Percentiles rank a stretch among this genome's conserved stretches.
phyloP scores from a whole-genome alignment of 2,888 invertebrate species.

The Dermolepida albohirtum region DNA sequence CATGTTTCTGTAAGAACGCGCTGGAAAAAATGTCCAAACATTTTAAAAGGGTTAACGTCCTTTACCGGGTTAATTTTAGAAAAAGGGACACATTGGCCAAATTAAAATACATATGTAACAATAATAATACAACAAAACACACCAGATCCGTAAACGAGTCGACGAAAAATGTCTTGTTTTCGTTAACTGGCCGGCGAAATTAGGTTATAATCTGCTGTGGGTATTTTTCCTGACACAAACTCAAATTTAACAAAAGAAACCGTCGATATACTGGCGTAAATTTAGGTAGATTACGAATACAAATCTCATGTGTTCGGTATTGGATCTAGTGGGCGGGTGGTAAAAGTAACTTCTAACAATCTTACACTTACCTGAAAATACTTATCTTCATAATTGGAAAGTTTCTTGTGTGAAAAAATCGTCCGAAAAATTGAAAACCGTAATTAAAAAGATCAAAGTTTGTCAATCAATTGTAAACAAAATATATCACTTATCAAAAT shows the following conservation, averaged over 20 bases:
- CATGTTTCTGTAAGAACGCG: not conserved
- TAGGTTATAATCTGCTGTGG: no score
- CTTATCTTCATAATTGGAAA: slow-evolving; percentile 5
- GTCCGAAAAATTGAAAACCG: slow-evolving; percentile 15
- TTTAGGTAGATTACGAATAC: slow-evolving; percentile 18
- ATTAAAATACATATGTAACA: slow-evolving; percentile 16
- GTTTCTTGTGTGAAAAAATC: not conserved
- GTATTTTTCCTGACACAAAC: not conserved
- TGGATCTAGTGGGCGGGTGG: slow-evolving; percentile 48
- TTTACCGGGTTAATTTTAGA: slow-evolving; percentile 36
- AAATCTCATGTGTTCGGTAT: slow-evolving; percentile 51
- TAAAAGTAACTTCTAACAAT: slow-evolving; percentile 18
- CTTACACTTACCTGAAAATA: slow-evolving; percentile 19
- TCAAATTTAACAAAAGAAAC: not conserved
- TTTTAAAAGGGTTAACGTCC: slow-evolving; percentile 41
- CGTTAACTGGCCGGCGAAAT: not conserved
- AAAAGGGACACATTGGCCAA: slow-evolving; percentile 21
- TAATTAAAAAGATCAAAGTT: slow-evolving; percentile 3
- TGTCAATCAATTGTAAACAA: slow-evolving; percentile 38
- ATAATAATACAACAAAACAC: slow-evolving; percentile 33
- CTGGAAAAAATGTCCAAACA: slow-evolving; percentile 6
- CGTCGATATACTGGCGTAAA: not conserved
- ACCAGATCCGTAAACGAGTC: not conserved
- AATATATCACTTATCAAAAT: slow-evolving; percentile 40
- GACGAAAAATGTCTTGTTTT: no score